Percentiles rank a stretch among this genome's conserved stretches.
Evolutionary conservation across 1,140 invertebrate genomes (phyloP).

Genomic region (Drosophila willistoni): DNA sequence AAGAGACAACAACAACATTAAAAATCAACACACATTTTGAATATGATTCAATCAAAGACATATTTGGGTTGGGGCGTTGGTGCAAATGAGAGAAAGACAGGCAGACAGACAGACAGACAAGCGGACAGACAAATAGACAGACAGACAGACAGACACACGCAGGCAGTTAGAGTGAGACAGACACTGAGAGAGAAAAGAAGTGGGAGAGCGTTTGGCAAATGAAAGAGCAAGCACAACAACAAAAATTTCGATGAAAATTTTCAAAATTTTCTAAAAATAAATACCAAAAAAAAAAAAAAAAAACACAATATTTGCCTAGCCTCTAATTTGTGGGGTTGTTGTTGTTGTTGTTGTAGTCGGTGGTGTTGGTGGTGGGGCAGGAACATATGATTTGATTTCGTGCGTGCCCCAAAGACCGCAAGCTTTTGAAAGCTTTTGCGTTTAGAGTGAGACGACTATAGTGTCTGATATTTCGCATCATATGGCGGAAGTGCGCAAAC

Average conservation of each 20-base stretch:
- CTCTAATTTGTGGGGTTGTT: conserved; percentile 8
- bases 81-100: conserved; percentile 59
- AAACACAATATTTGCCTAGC: conserved; percentile 49
- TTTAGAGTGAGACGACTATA: conserved; percentile 54
- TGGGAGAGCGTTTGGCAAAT: not conserved
- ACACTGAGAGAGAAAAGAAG: not conserved
- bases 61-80: conserved; percentile 81
- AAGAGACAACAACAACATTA: conserved; percentile 79
- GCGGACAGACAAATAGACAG: not conserved
- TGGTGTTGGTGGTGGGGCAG: conserved; percentile 44
- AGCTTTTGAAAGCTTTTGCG: conserved; percentile 49
- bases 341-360: conserved; percentile 13
- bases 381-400: conserved; percentile 75
- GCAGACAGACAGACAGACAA: conserved; percentile 1
- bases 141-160: not conserved
- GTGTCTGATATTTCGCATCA: conserved; percentile 23
- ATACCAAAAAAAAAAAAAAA: conserved; percentile 35
- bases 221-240: conserved; percentile 44
- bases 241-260: conserved; percentile 77
- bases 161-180: not conserved
- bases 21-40: conserved; percentile 65
- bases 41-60: conserved; percentile 82
- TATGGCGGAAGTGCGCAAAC: conserved; percentile 60
- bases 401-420: conserved; percentile 36
- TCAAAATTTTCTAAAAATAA: conserved; percentile 77